Evolutionary conservation across 2,888 invertebrate species (phyloP), one percentile per base, ranked within the genome.

Genomic region (Lycophotia porphyrea): DNA sequence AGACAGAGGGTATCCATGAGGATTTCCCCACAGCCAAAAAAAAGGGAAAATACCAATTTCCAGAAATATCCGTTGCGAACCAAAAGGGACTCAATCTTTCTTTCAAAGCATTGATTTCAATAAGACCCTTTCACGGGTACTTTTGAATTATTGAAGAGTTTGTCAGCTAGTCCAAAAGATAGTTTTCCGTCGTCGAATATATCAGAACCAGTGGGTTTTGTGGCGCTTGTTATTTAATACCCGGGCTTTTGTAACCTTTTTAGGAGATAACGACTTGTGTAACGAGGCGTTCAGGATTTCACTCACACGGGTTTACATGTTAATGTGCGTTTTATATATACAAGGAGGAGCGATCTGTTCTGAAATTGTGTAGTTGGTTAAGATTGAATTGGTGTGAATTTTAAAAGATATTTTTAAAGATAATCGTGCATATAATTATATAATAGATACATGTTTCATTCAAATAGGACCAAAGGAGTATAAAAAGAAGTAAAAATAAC

Each of bases 271-370:
- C 76, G 82, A 81, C 60, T 31, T 74, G 81, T 61, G 42, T 81
- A 74, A 77, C 68, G 85, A 84, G 36, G 81, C 77, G 78, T 67
- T 74, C 73, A 81, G 68, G 73, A 31, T 69, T 49, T 71, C 74
- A 60, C 78, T 84, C 58, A 61, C 81, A 44, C 64, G 67, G 39
- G 66, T 74, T 81, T 70, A 74, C 69, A 81, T 74, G 67, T 27
- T 84, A 83, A 81, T 66, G 71, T 44, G 71, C 52, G 58, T 77
- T 84, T 76, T 84, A 69, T 74, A 69, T 74, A 71, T 72, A 58
- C 60, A 74, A 61, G 39, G 63, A 68, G n/a, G n/a, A 21, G 24
- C 71, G 65, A 58, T 71, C 63, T 69, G 68, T 69, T 69, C 24
- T 47, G 27, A 64, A 65, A 52, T 55, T 34, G n/a, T 47, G 34